Evolutionary conservation across 2,888 invertebrate species (phyloP).

Genomic region (Choristoneura rosaceana): DNA sequence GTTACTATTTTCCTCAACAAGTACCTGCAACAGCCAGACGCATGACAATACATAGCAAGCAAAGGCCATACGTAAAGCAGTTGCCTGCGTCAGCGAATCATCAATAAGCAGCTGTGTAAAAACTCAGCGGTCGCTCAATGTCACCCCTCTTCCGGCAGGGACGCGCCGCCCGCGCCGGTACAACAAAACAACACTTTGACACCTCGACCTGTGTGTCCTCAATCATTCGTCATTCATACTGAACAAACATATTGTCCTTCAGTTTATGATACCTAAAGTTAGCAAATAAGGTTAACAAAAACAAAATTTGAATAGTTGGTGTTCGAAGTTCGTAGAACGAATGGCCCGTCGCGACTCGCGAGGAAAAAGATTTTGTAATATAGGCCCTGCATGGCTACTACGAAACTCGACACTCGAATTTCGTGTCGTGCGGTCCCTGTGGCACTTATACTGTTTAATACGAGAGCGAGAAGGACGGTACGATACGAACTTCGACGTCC

Average conservation of each 20-base stretch:
- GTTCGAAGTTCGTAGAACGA: too few relatives aligned
- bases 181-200: slow-evolving; percentile 66
- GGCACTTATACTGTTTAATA: too few relatives aligned
- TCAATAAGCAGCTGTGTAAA: slow-evolving; percentile 69
- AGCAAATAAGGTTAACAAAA: background rate
- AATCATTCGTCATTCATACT: slow-evolving; percentile 63
- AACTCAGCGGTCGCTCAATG: slow-evolving; percentile 77
- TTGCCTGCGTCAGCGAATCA: slow-evolving; percentile 72
- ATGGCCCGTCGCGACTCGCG: too few relatives aligned
- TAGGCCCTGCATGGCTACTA: too few relatives aligned
- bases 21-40: slow-evolving; percentile 16
- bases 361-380: too few relatives aligned
- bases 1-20: slow-evolving; percentile 35
- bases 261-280: background rate
- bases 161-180: slow-evolving; percentile 59
- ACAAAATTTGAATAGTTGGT: background rate
- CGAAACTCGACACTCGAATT: too few relatives aligned
- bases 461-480: too few relatives aligned
- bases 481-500: too few relatives aligned
- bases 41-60: slow-evolving; percentile 27
- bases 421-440: too few relatives aligned
- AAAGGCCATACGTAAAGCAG: slow-evolving; percentile 48
- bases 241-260: slow-evolving; percentile 27
- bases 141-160: slow-evolving; percentile 78
- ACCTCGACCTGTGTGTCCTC: slow-evolving; percentile 49